These are phyloP conservation scores for Campylorhamphus procurvoides DNA, from an alignment of 2,113 vertebrate species.

Conservation along the genomic window DNA sequence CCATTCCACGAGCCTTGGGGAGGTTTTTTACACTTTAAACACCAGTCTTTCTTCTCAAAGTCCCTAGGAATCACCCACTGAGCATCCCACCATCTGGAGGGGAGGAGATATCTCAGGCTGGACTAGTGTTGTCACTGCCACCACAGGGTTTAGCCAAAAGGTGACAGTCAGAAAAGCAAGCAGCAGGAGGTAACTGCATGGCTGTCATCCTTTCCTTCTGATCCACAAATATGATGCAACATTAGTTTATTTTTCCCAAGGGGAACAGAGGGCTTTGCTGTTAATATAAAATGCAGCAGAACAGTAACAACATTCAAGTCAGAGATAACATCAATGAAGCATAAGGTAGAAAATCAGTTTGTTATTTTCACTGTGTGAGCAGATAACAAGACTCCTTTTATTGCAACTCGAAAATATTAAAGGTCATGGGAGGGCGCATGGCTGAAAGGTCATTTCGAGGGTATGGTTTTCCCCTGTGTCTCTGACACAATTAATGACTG, in stretches of 20 bases:
- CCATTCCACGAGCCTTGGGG: rapidly evolving
- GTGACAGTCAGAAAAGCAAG: neutral
- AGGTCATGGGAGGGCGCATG: neutral
- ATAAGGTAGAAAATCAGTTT: neutral
- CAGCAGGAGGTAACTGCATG: neutral
- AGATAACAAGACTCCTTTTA: neutral
- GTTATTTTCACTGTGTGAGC: neutral
- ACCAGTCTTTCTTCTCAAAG: neutral
- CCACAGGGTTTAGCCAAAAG: neutral
- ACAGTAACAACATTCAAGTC: neutral
- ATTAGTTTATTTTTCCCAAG: neutral
- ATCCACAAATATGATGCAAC: neutral
- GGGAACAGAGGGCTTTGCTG: neutral
- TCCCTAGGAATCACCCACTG: neutral
- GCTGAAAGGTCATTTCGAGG: neutral
- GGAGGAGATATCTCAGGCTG: neutral
- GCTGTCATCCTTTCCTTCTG: neutral
- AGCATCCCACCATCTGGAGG: rapidly evolving
- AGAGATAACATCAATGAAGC: neutral
- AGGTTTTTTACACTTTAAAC: neutral
- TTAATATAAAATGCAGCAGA: neutral
- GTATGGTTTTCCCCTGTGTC: neutral
- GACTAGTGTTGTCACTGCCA: neutral
- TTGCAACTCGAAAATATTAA: neutral
- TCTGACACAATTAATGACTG: neutral